Base-by-base conservation (phyloP, 2,888 invertebrate genomes). In the Prostheceraeus crozeri region DNA sequence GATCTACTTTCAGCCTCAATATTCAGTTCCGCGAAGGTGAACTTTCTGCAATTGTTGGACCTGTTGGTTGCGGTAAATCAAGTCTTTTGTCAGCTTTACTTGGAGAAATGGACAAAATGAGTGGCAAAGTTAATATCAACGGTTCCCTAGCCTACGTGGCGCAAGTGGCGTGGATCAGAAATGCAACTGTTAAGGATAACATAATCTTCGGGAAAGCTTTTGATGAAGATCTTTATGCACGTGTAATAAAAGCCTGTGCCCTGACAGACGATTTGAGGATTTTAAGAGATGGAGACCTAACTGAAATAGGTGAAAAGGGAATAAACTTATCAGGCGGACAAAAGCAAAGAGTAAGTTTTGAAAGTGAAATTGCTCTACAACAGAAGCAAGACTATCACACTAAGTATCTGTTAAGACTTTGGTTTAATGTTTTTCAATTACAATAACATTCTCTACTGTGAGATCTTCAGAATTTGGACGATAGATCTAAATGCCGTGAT, bases 41-140 rank as follows among this genome's bases (percentile, higher is more conserved):
- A 27, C 19, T 48, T 19, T 25, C 48, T 8, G 77, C 78, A 19
- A 67, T 79, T 40, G 78, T 80, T 31, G 80, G 80, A 6, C 68
- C 69, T 27, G 79, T 80, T 8, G 80, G 79, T 1, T 67, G 76
- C 35, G 80, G 80, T n/a, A 80, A 80, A 65, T 77, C 77, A 1
- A 90, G 90, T 45, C 80, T 94, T 28, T 79, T 93, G 31, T 84
- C 87, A 1, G 89, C 91, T 0, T 79, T 89, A 62, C 81, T 91
- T 3, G 83, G 90, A 68, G 93, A 93, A 80, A 90, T 91, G 87
- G 55, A 45, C n/a, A 2, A 40, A 3, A 25, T 55, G 2, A 35
- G 23, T 55, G 55, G 55, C n/a, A 16, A 40, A 3, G 55, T 55
- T 3, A 35, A 35, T 21, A 4, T 55, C 11, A 55, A 35, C 28